Conservation (phyloP, 2,113 vertebrate genomes). For the Hydrochoerus hydrochaeris region DNA sequence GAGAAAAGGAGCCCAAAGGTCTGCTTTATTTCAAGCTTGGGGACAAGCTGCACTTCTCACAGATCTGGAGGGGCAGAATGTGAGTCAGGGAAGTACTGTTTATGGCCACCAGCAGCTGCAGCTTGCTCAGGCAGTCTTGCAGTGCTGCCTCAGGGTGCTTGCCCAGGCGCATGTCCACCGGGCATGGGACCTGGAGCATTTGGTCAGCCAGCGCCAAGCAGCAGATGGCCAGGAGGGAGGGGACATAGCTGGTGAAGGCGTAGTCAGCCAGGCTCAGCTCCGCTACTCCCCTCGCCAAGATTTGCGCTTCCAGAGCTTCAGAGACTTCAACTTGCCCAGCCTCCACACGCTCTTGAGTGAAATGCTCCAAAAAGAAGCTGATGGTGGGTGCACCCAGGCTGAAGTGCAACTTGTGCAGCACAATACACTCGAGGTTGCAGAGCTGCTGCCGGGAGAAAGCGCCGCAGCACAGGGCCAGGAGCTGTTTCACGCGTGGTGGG, state of each 20-base stretch:
- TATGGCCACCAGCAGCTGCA: constrained; percentile 91
- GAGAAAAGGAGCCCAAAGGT: background rate
- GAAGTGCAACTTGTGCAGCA: constrained; percentile 92
- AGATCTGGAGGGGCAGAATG: constrained; percentile 78
- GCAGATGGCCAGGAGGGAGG: constrained; percentile 92
- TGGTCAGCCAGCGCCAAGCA: constrained; percentile 89
- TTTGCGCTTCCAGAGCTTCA: constrained; percentile 77
- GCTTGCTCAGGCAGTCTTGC: constrained; percentile 89
- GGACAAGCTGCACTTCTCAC: constrained; percentile 69
- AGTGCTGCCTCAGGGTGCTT: constrained; percentile 77
- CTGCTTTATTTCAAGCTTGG: constrained; percentile 46
- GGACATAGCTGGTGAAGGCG: constrained; percentile 90
- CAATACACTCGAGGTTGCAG: constrained; percentile 94
- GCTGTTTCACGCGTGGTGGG: constrained; percentile 91
- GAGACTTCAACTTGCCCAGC: background rate
- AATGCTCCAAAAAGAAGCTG: constrained; percentile 94
- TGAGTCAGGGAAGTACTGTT: constrained; percentile 87
- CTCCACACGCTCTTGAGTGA: constrained; percentile 84
- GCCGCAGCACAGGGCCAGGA: constrained; percentile 92
- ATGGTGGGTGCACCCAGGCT: constrained; percentile 91
- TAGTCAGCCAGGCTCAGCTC: constrained; percentile 96
- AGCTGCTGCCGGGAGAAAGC: constrained; percentile 94
- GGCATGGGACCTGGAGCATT: constrained; percentile 81
- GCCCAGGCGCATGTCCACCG: constrained; percentile 73
- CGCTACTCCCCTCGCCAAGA: constrained; percentile 89